A percentile compares a stretch with the other conserved stretches of the same genome.
These are phyloP conservation scores for Ciconia maguari DNA, from an alignment of 2,113 vertebrate genomes.

Conservation along the genomic window DNA sequence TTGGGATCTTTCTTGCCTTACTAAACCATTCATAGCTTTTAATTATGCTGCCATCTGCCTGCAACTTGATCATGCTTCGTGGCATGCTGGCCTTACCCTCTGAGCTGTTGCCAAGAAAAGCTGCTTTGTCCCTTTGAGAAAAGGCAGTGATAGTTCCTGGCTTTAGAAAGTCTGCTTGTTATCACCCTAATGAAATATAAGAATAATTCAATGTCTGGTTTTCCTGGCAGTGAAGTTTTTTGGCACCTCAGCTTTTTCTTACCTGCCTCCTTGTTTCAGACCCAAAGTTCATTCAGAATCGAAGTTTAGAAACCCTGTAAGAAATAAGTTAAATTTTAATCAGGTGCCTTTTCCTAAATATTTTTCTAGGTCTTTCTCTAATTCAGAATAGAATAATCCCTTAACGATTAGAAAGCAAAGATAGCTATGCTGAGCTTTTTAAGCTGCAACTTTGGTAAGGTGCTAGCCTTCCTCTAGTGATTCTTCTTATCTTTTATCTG, in stretches of 20 bases:
- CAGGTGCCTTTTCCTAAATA: background rate
- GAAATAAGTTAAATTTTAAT: background rate
- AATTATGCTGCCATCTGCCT: conserved; percentile 47
- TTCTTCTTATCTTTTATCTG: background rate
- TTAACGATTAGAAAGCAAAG: background rate
- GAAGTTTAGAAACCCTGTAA: background rate
- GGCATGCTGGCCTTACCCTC: background rate
- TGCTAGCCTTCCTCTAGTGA: background rate
- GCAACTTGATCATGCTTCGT: background rate
- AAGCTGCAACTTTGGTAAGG: background rate
- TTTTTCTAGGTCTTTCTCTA: background rate
- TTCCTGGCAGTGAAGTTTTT: background rate
- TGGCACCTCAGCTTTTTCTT: background rate
- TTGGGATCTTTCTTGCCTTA: background rate
- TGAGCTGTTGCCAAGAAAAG: background rate
- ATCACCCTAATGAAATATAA: background rate
- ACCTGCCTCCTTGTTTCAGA: background rate
- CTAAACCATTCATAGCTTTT: background rate
- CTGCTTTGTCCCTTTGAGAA: background rate
- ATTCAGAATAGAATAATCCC: background rate
- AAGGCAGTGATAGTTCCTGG: background rate
- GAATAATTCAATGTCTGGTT: background rate
- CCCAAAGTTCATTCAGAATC: background rate
- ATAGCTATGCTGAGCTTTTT: background rate
- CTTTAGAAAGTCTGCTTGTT: background rate